A percentile compares a stretch with the other conserved stretches of the same genome.
phyloP scores from a whole-genome alignment of 1,140 invertebrate species.

The Chelonus insularis region DNA sequence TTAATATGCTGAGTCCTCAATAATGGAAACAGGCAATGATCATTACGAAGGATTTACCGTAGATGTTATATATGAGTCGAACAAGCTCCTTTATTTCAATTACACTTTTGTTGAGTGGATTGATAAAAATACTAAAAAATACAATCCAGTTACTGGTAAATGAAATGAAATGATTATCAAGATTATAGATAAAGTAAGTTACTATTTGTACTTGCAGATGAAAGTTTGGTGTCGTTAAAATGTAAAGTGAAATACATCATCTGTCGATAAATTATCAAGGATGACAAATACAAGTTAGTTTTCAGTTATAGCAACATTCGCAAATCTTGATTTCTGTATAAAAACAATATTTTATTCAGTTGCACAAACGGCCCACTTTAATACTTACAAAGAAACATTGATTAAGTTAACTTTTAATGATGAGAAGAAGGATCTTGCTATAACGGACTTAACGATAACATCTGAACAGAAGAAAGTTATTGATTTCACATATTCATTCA shows the following conservation, averaged over 20 bases:
- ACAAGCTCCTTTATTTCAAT: conserved; percentile 80
- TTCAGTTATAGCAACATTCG: too few relatives aligned
- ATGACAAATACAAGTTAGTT: too few relatives aligned
- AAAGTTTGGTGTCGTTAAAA: too few relatives aligned
- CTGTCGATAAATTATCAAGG: neutral
- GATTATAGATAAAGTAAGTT: conserved; percentile 73
- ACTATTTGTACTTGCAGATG: neutral
- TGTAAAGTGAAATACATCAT: too few relatives aligned
- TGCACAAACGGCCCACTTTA: too few relatives aligned
- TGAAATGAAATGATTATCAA: conserved; percentile 91
- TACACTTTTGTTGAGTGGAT: conserved; percentile 79
- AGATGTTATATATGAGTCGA: conserved; percentile 77
- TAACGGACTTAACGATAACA: conserved; percentile 90
- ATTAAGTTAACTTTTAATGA: neutral
- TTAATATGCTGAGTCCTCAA: conserved; percentile 81
- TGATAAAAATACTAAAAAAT: conserved; percentile 75
- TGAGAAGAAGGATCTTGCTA: conserved; percentile 81
- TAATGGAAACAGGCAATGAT: conserved; percentile 75
- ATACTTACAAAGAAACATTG: neutral
- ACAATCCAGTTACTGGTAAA: conserved; percentile 65
- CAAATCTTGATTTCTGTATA: too few relatives aligned
- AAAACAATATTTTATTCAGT: too few relatives aligned
- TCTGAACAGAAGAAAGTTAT: conserved; percentile 79
- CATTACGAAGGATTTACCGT: conserved; percentile 81
- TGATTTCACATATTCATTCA: conserved; percentile 91